A percentile compares a stretch with the other conserved stretches of the same genome.
Conservation (phyloP, 2,888 invertebrate species). For the Eilema depressum region DNA sequence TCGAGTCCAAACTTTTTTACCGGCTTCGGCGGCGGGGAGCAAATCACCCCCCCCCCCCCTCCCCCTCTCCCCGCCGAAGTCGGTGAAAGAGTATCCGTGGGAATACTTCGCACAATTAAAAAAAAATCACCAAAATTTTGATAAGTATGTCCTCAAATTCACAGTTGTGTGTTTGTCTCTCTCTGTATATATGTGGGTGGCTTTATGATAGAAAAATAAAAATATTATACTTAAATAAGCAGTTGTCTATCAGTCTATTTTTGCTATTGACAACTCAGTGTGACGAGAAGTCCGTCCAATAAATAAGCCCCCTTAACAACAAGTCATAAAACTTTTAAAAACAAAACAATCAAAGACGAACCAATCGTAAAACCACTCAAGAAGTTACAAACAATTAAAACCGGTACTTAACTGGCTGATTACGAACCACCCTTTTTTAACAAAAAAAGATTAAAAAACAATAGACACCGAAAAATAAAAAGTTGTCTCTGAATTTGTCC, state of each 20-base stretch:
- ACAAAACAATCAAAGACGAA: conserved; percentile 55
- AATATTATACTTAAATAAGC: too few relatives aligned
- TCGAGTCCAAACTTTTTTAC: too few relatives aligned
- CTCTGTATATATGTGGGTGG: too few relatives aligned
- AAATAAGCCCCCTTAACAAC: conserved; percentile 32
- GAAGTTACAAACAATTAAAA: conserved; percentile 79
- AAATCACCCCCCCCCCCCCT: too few relatives aligned
- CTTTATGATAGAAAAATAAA: too few relatives aligned
- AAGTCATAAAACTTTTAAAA: conserved; percentile 50
- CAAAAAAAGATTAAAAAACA: conserved; percentile 55
- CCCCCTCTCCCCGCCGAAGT: too few relatives aligned
- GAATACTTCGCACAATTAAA: too few relatives aligned
- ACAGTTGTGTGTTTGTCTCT: too few relatives aligned
- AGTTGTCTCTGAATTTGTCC: conserved; percentile 76
- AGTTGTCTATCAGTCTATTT: neutral
- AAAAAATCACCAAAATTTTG: too few relatives aligned
- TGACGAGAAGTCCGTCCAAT: neutral
- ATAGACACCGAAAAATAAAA: conserved; percentile 64
- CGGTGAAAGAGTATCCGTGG: too few relatives aligned
- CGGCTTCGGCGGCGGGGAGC: too few relatives aligned
- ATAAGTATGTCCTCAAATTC: too few relatives aligned
- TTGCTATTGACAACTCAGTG: neutral
- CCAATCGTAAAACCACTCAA: conserved; percentile 71
- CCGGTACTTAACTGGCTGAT: conserved; percentile 64
- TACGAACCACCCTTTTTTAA: conserved; percentile 61